Evolutionary conservation across 2,888 invertebrate genomes (phyloP).

Genomic region (Julus scanicus): DNA sequence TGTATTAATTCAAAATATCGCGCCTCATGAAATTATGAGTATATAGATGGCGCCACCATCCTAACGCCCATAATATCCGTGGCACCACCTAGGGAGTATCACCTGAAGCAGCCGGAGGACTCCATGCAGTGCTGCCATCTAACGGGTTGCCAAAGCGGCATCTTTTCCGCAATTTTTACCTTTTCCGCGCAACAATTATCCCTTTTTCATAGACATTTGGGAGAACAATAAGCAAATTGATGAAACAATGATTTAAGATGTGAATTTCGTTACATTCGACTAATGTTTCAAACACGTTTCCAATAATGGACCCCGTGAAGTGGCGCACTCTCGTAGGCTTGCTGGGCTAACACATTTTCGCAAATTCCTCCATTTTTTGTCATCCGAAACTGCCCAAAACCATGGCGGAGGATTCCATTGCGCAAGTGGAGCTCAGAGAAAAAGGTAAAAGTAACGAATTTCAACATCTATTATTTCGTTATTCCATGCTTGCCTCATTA

Average conservation of each 20-base stretch:
- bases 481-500: background rate
- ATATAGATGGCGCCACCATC: background rate
- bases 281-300: background rate
- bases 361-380: constrained; percentile 41
- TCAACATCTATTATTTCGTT: background rate
- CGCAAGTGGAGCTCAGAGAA: constrained; percentile 53
- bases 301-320: constrained; percentile 29
- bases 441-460: constrained; percentile 32
- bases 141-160: background rate
- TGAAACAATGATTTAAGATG: background rate
- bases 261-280: background rate
- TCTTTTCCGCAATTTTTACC: background rate
- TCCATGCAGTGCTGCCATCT: background rate
- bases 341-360: background rate
- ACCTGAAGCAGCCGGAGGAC: background rate
- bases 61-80: background rate
- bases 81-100: no score
- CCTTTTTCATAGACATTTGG: background rate
- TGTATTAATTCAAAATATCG: no score
- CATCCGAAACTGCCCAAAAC: background rate
- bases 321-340: constrained; percentile 20
- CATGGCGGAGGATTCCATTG: constrained; percentile 51
- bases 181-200: background rate
- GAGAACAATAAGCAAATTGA: background rate
- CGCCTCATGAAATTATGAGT: no score